Percentiles rank a stretch among this genome's conserved stretches.
These are phyloP conservation scores for Amphimallon solstitiale DNA, from an alignment of 2,888 invertebrate genomes.

Conservation along the genomic window DNA sequence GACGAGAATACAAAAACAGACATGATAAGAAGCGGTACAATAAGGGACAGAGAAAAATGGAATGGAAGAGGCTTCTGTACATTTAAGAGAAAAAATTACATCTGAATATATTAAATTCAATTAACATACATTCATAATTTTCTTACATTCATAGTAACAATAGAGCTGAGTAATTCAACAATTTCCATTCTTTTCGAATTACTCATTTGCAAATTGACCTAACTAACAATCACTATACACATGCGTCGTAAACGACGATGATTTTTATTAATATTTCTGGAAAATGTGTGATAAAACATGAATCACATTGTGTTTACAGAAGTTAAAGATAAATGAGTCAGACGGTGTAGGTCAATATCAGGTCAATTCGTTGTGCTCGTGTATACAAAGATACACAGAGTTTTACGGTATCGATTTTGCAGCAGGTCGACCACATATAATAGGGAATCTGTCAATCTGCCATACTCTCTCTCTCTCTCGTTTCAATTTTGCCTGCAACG, in stretches of 20 bases:
- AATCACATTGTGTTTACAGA: constrained; percentile 26
- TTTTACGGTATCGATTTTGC: constrained; percentile 30
- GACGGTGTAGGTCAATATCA: constrained; percentile 30
- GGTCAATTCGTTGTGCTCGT: background rate
- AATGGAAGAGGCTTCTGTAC: too few relatives aligned
- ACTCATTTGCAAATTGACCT: constrained; percentile 8
- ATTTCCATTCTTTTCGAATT: constrained; percentile 11
- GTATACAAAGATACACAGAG: constrained; percentile 5
- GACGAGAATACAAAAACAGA: too few relatives aligned
- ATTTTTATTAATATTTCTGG: constrained; percentile 1
- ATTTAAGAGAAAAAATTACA: too few relatives aligned
- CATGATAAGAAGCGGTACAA: too few relatives aligned
- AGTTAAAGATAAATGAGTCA: constrained; percentile 28
- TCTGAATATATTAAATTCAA: too few relatives aligned
- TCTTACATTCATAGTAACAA: constrained; percentile 11
- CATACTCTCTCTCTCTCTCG: constrained; percentile 12
- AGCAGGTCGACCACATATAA: constrained; percentile 22
- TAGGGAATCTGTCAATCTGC: constrained; percentile 26
- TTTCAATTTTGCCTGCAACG: constrained; percentile 30
- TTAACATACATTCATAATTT: background rate
- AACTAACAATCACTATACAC: too few relatives aligned
- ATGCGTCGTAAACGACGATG: background rate
- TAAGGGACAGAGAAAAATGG: too few relatives aligned
- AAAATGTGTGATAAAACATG: constrained; percentile 23
- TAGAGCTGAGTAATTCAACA: constrained; percentile 9